These are phyloP conservation scores for Sycophila texana DNA, from an alignment of 2,888 invertebrate species.

Conservation along the genomic window DNA sequence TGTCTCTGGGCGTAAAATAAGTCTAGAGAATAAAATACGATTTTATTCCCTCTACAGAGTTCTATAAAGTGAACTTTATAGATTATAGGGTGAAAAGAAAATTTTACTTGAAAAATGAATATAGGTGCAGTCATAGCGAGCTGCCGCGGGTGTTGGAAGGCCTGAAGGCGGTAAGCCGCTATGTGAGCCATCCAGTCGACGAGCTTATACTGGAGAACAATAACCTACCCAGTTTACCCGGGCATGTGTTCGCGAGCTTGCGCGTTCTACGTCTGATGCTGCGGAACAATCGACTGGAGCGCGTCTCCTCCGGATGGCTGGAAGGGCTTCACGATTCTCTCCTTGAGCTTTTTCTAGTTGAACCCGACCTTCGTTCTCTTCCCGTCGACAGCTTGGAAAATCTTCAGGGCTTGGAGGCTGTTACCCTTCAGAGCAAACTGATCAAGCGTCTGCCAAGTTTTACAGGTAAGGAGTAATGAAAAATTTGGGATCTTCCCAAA, in stretches of 20 bases:
- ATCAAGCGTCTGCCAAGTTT: slow-evolving; percentile 87
- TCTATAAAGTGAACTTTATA: too few species aligned
- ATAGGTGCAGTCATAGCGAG: slow-evolving; percentile 95
- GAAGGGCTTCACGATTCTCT: slow-evolving; percentile 86
- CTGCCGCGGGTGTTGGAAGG: slow-evolving; percentile 86
- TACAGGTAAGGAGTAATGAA: slow-evolving; percentile 79
- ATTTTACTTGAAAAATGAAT: slow-evolving; percentile 58
- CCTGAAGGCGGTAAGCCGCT: slow-evolving; percentile 82
- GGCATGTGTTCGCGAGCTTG: slow-evolving; percentile 86
- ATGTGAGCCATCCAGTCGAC: slow-evolving; percentile 84
- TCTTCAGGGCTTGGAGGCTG: slow-evolving; percentile 86
- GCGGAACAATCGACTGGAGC: slow-evolving; percentile 88
- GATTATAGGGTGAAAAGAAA: too few species aligned
- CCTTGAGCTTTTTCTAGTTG: slow-evolving; percentile 90
- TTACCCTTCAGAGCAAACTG: slow-evolving; percentile 87
- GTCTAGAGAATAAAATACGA: too few species aligned
- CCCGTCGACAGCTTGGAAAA: slow-evolving; percentile 87
- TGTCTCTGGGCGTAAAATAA: too few species aligned
- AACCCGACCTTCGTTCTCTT: slow-evolving; percentile 86
- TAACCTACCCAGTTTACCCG: slow-evolving; percentile 89
- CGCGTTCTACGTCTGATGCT: slow-evolving; percentile 88
- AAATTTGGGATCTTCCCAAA: too few species aligned
- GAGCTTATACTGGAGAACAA: slow-evolving; percentile 93
- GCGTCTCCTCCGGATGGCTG: slow-evolving; percentile 88
- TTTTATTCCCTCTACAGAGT: too few species aligned